Conservation (phyloP, 2,888 invertebrate genomes). For the Listrodromus nycthemerus region DNA sequence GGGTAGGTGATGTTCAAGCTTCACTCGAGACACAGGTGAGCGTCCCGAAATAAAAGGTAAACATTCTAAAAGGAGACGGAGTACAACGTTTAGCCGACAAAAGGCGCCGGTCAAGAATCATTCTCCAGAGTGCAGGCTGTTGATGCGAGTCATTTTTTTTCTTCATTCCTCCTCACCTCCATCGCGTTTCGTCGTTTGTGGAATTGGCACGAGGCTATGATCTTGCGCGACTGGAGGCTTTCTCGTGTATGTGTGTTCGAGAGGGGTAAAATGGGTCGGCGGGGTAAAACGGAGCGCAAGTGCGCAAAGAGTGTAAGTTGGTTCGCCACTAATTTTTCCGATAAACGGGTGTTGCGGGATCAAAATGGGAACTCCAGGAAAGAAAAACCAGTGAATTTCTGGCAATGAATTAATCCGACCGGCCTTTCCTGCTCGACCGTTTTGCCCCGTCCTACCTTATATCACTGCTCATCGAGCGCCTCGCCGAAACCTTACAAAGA, state of each 20-base stretch:
- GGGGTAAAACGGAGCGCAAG: too few relatives aligned
- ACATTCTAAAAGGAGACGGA: slow-evolving; percentile 17
- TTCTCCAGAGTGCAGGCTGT: slow-evolving; percentile 9
- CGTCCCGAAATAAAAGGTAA: background rate
- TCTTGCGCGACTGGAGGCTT: slow-evolving; percentile 19
- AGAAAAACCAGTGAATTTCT: too few relatives aligned
- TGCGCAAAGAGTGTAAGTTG: too few relatives aligned
- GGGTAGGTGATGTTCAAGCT: slow-evolving; percentile 33
- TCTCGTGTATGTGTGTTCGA: background rate
- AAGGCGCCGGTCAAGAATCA: slow-evolving; percentile 13
- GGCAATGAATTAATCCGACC: too few relatives aligned
- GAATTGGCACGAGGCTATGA: slow-evolving; percentile 5
- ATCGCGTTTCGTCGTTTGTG: background rate
- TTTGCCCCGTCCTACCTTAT: background rate
- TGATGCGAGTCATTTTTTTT: slow-evolving; percentile 1
- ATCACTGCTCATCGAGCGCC: slow-evolving; percentile 24
- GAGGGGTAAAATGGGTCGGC: too few relatives aligned
- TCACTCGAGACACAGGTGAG: slow-evolving; percentile 49
- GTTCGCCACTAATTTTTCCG: too few relatives aligned
- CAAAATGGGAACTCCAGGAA: too few relatives aligned
- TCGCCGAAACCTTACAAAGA: slow-evolving; percentile 50
- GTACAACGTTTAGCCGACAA: slow-evolving; percentile 18
- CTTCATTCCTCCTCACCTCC: background rate
- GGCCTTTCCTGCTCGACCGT: too few relatives aligned
- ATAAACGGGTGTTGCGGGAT: too few relatives aligned